phyloP scores from a whole-genome alignment of 2,113 vertebrate genomes.

The Misgurnus anguillicaudatus region DNA sequence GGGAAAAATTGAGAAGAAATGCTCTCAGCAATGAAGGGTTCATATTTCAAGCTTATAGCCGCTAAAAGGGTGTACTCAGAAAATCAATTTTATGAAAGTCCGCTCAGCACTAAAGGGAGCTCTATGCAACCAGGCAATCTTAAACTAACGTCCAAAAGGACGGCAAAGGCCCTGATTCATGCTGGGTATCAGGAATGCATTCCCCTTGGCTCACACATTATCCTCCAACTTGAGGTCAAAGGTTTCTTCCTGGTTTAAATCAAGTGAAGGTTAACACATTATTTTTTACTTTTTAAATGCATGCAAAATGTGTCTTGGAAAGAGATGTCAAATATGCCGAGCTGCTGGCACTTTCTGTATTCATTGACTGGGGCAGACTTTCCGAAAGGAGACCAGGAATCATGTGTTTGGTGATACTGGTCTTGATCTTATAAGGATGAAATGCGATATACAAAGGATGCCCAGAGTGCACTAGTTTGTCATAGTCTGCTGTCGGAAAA shows the following conservation, averaged over 20 bases:
- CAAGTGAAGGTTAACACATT: slow-evolving; percentile 68
- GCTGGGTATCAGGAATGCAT: slow-evolving; percentile 84
- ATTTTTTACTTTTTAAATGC: slow-evolving; percentile 54
- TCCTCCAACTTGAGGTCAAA: slow-evolving; percentile 84
- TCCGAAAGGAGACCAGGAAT: neutral
- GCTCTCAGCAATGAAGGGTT: slow-evolving; percentile 97
- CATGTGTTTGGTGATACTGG: neutral
- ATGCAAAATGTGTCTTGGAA: slow-evolving; percentile 7
- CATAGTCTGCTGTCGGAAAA: slow-evolving; percentile 21
- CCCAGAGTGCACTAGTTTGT: neutral
- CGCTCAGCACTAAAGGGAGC: slow-evolving; percentile 94
- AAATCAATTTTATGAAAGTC: slow-evolving; percentile 99
- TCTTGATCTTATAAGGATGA: neutral
- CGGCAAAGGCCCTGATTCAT: slow-evolving; percentile 85
- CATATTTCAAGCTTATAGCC: slow-evolving; percentile 99
- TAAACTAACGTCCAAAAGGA: slow-evolving; percentile 87
- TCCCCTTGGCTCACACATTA: slow-evolving; percentile 88
- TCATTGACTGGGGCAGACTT: neutral
- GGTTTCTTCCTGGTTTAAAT: slow-evolving; percentile 80
- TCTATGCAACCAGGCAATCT: slow-evolving; percentile 96
- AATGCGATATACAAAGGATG: slow-evolving; percentile 11
- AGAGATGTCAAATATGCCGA: neutral
- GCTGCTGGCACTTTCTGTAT: neutral
- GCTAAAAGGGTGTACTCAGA: slow-evolving; percentile 97
- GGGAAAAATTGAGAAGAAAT: slow-evolving; percentile 82